A percentile compares a stretch with the other conserved stretches of the same genome.
phyloP scores from a whole-genome alignment of 2,797 vertebrate species.

The Neoniphon sammara region DNA sequence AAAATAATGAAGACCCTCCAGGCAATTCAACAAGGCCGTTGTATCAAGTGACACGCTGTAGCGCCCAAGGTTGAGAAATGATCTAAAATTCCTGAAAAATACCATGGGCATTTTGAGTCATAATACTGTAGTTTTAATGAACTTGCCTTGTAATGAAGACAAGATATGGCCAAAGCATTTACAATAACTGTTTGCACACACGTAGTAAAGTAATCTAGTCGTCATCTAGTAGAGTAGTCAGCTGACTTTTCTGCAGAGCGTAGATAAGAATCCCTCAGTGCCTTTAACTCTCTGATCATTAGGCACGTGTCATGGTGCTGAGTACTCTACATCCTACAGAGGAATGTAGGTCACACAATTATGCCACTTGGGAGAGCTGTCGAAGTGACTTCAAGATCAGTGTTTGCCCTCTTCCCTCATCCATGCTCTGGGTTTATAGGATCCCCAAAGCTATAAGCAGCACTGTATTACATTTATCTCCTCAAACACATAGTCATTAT shows the following conservation, averaged over 20 bases:
- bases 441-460: neutral
- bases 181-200: neutral
- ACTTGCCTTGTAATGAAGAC: neutral
- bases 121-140: neutral
- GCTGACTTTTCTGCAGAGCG: neutral
- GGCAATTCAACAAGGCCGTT: neutral
- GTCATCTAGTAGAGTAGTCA: constrained; percentile 14
- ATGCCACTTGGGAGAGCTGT: constrained; percentile 23
- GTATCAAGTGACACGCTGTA: neutral
- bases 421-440: constrained; percentile 5
- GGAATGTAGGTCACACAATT: constrained; percentile 51
- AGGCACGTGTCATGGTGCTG: constrained; percentile 16
- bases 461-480: neutral
- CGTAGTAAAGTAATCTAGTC: neutral
- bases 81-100: no score
- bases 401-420: constrained; percentile 1
- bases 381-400: constrained; percentile 1
- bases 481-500: neutral
- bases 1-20: neutral
- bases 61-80: no score
- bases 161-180: neutral
- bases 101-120: neutral
- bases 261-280: constrained; percentile 15
- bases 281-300: constrained; percentile 28
- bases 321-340: neutral